Percentiles rank a stretch among this genome's conserved stretches.
phyloP scores from a whole-genome alignment of 2,113 vertebrate species.

The Cynoglossus semilaevis region DNA sequence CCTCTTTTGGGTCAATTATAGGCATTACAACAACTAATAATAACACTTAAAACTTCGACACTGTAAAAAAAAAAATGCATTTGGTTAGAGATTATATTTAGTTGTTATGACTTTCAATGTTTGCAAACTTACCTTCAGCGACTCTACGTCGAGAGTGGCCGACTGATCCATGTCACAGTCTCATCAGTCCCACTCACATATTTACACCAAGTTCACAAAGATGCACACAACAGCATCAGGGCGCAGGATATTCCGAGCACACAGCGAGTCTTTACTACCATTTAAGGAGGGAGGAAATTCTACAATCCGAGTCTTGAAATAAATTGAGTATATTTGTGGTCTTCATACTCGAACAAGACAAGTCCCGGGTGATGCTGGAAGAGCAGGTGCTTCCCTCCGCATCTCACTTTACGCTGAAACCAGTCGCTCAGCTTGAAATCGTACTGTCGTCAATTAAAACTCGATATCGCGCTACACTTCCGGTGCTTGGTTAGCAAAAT shows the following conservation, averaged over 20 bases:
- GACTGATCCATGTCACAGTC: slow-evolving; percentile 65
- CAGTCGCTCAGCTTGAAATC: slow-evolving; percentile 23
- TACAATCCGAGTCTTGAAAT: background rate
- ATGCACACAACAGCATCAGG: background rate
- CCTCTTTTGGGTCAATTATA: background rate
- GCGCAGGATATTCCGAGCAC: background rate
- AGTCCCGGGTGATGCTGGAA: background rate
- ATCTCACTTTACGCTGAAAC: slow-evolving; percentile 16
- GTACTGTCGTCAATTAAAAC: background rate
- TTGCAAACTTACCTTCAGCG: slow-evolving; percentile 62
- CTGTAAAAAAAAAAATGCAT: background rate
- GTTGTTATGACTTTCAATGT: background rate
- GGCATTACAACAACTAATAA: background rate
- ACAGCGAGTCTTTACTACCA: background rate
- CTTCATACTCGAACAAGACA: no score
- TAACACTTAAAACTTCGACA: background rate
- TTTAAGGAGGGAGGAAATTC: background rate
- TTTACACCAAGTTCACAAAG: slow-evolving; percentile 55
- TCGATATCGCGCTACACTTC: fast-evolving
- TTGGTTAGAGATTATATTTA: background rate
- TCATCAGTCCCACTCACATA: slow-evolving; percentile 52
- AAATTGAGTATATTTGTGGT: no score
- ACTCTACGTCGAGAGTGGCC: slow-evolving; percentile 64
- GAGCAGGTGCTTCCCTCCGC: background rate
- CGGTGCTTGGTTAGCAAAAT: slow-evolving; percentile 16